phyloP scores from a whole-genome alignment of 1,140 invertebrate genomes.

The Drosophila pachea region DNA sequence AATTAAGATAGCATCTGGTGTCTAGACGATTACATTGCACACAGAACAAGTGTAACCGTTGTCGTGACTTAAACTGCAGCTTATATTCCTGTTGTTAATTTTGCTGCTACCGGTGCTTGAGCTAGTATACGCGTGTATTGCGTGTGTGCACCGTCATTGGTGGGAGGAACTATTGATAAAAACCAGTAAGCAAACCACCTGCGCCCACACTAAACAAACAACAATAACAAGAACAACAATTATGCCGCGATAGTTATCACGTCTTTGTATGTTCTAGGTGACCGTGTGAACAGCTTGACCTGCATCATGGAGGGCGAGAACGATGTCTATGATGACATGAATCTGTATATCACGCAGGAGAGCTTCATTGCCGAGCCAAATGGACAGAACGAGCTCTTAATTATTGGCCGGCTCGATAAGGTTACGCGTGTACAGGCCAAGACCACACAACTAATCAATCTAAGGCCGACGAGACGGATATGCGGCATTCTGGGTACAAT shows the following conservation, averaged over 20 bases:
- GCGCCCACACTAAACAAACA: background rate
- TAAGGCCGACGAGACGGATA: constrained; percentile 84
- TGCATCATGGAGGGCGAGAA: constrained; percentile 50
- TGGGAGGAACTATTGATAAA: constrained; percentile 32
- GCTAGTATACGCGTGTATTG: constrained; percentile 20
- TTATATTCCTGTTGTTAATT: constrained; percentile 3
- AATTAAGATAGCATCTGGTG: constrained; percentile 3
- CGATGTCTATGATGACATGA: constrained; percentile 83
- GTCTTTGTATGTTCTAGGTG: constrained; percentile 15
- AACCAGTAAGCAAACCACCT: constrained; percentile 7
- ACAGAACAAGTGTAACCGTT: constrained; percentile 6
- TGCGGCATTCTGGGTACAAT: constrained; percentile 95
- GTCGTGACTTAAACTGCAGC: constrained; percentile 1
- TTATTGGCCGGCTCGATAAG: constrained; percentile 86
- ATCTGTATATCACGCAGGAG: constrained; percentile 85
- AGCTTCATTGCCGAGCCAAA: constrained; percentile 87
- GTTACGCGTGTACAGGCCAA: constrained; percentile 82
- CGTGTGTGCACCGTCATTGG: constrained; percentile 32
- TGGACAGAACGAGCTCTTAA: constrained; percentile 82
- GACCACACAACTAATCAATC: constrained; percentile 54
- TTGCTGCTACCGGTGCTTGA: constrained; percentile 25
- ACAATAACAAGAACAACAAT: background rate
- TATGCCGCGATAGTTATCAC: background rate
- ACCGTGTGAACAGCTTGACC: background rate
- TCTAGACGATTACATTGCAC: background rate